Evolutionary conservation across 2,113 vertebrate genomes (phyloP).

Genomic region (Struthio camelus): DNA sequence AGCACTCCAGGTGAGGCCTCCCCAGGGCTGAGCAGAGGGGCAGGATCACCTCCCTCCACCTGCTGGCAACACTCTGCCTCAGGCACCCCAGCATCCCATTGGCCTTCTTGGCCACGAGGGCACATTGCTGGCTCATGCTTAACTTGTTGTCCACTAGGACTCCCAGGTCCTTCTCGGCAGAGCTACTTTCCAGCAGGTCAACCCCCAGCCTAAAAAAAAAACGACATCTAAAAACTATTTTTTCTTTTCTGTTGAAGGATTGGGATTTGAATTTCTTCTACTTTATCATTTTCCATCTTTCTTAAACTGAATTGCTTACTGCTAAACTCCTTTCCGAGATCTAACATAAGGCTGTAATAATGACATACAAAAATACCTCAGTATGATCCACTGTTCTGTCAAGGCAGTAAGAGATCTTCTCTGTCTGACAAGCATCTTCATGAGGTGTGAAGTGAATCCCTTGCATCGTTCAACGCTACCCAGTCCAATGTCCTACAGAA

Average conservation of each 20-base stretch:
- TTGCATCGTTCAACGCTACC: slow-evolving; percentile 87
- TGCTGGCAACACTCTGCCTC: no score
- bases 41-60: no score
- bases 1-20: no score
- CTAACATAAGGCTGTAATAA: neutral
- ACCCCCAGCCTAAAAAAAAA: no score
- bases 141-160: no score
- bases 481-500: slow-evolving; percentile 85
- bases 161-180: no score
- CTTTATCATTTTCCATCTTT: neutral
- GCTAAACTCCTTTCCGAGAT: neutral
- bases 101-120: no score
- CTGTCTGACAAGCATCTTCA: slow-evolving; percentile 88
- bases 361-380: slow-evolving; percentile 79
- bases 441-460: slow-evolving; percentile 92
- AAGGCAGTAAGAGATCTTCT: slow-evolving; percentile 81
- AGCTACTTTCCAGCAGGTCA: no score
- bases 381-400: slow-evolving; percentile 86
- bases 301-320: neutral
- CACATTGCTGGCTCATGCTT: no score
- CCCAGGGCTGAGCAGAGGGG: no score
- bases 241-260: neutral
- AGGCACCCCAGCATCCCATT: no score
- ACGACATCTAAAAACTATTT: neutral
- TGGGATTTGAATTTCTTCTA: neutral